Evolutionary conservation across 2,888 invertebrate species (phyloP).

Genomic region (Podabrus alpinus): DNA sequence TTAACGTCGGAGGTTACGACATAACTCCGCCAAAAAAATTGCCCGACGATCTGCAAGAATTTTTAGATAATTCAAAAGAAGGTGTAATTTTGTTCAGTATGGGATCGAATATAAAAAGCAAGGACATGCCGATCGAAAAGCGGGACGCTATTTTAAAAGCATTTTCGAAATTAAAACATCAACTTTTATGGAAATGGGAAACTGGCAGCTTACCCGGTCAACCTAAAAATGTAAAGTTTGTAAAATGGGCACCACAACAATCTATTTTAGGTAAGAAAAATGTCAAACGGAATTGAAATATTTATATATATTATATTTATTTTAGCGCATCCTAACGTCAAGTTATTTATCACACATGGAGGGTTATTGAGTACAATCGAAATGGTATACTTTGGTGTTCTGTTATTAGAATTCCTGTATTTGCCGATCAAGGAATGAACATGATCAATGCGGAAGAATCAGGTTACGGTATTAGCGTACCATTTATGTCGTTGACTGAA

Average conservation of each 20-base stretch:
- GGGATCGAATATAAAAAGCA: slow-evolving; percentile 47
- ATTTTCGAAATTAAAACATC: too few relatives aligned
- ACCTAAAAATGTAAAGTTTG: too few relatives aligned
- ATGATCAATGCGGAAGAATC: not conserved
- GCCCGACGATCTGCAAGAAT: slow-evolving; percentile 41
- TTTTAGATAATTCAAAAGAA: slow-evolving; percentile 43
- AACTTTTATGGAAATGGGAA: slow-evolving; percentile 52
- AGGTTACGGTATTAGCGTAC: slow-evolving; percentile 51
- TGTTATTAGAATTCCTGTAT: slow-evolving; percentile 4
- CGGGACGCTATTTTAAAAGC: slow-evolving; percentile 41
- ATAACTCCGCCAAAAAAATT: slow-evolving; percentile 26
- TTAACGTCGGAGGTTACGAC: slow-evolving; percentile 36
- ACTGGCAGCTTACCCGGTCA: slow-evolving; percentile 12
- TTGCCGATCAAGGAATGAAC: slow-evolving; percentile 17
- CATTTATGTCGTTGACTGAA: too few relatives aligned
- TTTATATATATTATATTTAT: too few relatives aligned
- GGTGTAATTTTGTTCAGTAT: slow-evolving; percentile 51
- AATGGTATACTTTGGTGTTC: slow-evolving; percentile 10
- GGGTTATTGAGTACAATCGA: too few relatives aligned
- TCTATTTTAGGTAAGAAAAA: too few relatives aligned
- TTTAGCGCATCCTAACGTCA: not conserved
- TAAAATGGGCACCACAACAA: too few relatives aligned
- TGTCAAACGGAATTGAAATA: too few relatives aligned
- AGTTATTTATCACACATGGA: not conserved
- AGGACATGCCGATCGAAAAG: slow-evolving; percentile 39